Percentiles rank a stretch among this genome's conserved stretches.
Conservation (phyloP, 2,888 invertebrate species). For the Eupithecia exiguata region DNA sequence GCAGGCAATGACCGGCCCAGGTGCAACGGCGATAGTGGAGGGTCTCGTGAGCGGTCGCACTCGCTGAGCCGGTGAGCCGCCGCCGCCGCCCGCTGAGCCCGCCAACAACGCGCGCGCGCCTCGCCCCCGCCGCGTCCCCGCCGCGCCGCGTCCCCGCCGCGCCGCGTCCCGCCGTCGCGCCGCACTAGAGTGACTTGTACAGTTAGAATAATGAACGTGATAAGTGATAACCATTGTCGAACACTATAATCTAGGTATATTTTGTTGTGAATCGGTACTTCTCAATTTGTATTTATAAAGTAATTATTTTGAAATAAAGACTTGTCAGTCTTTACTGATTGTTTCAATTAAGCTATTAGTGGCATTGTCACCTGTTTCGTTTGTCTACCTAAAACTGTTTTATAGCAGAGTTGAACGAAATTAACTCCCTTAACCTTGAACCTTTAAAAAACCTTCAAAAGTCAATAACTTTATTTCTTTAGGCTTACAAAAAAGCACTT, state of each 20-base stretch:
- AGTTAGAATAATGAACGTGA: conserved; percentile 72
- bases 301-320: conserved; percentile 79
- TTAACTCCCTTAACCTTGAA: too few species aligned
- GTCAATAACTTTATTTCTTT: too few species aligned
- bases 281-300: conserved; percentile 83
- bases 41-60: conserved; percentile 79
- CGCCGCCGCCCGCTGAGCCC: conserved; percentile 9
- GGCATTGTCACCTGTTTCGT: not conserved
- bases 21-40: conserved; percentile 69
- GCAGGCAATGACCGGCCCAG: conserved; percentile 78
- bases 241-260: conserved; percentile 78
- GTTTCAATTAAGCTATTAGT: conserved; percentile 50
- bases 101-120: conserved; percentile 40
- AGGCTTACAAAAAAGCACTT: too few species aligned
- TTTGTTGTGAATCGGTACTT: conserved; percentile 83
- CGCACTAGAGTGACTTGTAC: conserved; percentile 60
- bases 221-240: conserved; percentile 80
- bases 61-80: conserved; percentile 88
- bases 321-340: conserved; percentile 70
- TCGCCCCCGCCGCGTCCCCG: conserved; percentile 41
- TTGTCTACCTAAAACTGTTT: too few species aligned
- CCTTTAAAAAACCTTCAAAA: too few species aligned
- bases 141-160: conserved; percentile 34
- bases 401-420: too few species aligned
- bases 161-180: conserved; percentile 39